Base-by-base conservation (phyloP, 2,113 vertebrate genomes). In the Sprattus sprattus region DNA sequence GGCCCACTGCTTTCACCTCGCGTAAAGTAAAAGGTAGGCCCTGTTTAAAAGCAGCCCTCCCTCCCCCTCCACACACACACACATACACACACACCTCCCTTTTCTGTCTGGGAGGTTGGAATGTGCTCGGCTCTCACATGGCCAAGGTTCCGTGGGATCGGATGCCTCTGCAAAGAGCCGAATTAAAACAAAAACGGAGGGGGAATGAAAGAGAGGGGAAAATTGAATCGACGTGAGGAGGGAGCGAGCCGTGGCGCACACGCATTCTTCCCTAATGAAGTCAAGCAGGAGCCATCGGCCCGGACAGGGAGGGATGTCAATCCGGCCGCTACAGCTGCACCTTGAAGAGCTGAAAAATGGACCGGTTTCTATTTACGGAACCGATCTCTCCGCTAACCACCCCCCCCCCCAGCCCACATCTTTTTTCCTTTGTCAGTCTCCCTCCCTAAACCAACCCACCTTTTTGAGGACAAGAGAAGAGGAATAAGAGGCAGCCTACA, bases 261-360 rank as follows among this genome's bases (percentile, higher is more conserved):
- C 83, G 85, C 92, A 94, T 94, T 93, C 92, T 89, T 90, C 3
- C 80, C 86, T 91, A 91, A 93, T 92, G 91, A 94, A 92, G 89
- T 90, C 90, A 91, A 91, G 88, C 89, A 88, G 89, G 89, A 92
- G 90, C 64, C 85, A 87, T 82, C 28, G 32, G 82, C 85, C 91
- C 90, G 85, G 90, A 86, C 83, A 64, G 88, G 85, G 89, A 90
- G 86, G 88, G 83, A 86, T 86, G 91, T 90, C 92, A 89, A 86
- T 90, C 90, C 86, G 71, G 87, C 84, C 85, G 86, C 84, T 86
- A 89, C 88, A 84, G 87, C 60, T 4, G 84, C 84, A 88, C 86
- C 85, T 89, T 91, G 86, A 92, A 89, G 87, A 86, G 85, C 85
- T 78, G 47, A 92, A 88, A 75, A 78, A 90, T 45, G 15, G 89